phyloP scores from a whole-genome alignment of 1,140 invertebrate genomes.

The Portunus trituberculatus region DNA sequence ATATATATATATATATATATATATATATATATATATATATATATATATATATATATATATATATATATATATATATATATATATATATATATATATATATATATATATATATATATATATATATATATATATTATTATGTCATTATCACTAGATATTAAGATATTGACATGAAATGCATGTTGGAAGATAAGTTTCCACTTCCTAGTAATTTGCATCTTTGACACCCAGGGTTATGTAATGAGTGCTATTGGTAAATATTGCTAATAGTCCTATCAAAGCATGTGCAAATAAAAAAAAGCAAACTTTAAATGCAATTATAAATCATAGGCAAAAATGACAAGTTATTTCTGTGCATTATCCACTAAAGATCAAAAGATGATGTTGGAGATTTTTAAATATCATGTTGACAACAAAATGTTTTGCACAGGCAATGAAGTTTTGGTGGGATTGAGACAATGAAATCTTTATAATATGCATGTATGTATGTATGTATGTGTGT shows the following conservation, averaged over 20 bases:
- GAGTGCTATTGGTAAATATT: conserved; percentile 61
- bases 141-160: not conserved
- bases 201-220: conserved; percentile 6
- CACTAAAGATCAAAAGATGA: not conserved
- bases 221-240: conserved; percentile 50
- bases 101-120: no score
- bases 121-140: not conserved
- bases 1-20: no score
- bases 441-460: conserved; percentile 69
- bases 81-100: no score
- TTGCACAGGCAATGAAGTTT: conserved; percentile 55
- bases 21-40: no score
- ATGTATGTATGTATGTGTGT: not conserved
- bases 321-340: not conserved
- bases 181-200: not conserved
- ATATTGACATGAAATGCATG: not conserved
- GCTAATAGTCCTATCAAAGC: conserved; percentile 65
- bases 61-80: no score
- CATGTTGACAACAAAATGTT: conserved; percentile 25
- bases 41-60: conserved; percentile 40
- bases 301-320: conserved; percentile 36
- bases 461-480: not conserved
- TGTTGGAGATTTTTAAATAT: not conserved
- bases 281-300: conserved; percentile 62
- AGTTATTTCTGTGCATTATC: not conserved